Evolutionary conservation across 1,140 invertebrate species (phyloP).

Genomic region (Drosophila trapezifrons): DNA sequence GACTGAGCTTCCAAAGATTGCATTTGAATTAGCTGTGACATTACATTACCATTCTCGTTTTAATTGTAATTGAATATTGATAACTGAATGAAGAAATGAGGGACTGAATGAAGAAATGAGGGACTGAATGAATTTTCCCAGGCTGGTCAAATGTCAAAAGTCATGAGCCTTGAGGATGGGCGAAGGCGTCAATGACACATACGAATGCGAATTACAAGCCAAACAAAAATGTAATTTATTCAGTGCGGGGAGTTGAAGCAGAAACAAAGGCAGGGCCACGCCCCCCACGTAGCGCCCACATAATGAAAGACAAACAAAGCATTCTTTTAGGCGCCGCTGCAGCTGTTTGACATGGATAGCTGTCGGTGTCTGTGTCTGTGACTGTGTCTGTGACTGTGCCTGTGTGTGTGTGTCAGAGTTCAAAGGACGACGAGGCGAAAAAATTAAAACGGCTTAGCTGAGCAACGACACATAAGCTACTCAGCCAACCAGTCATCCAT

Average conservation of each 20-base stretch:
- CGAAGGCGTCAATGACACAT: slow-evolving; percentile 47
- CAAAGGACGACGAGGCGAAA: slow-evolving; percentile 64
- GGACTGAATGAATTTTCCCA: slow-evolving; percentile 6
- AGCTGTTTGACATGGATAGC: slow-evolving; percentile 35
- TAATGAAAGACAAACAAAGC: slow-evolving; percentile 78
- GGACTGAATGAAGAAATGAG: slow-evolving; percentile 13
- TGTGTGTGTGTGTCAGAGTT: slow-evolving; percentile 50
- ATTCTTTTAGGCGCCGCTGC: slow-evolving; percentile 63
- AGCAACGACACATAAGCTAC: slow-evolving; percentile 17
- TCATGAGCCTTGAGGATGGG: slow-evolving; percentile 13
- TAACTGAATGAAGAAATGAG: slow-evolving; percentile 32
- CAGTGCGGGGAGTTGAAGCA: slow-evolving; percentile 7
- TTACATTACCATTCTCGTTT: slow-evolving; percentile 3
- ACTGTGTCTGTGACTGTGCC: slow-evolving; percentile 9
- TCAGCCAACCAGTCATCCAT: slow-evolving; percentile 7
- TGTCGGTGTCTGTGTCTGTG: slow-evolving; percentile 3
- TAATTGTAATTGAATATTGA: slow-evolving; percentile 58
- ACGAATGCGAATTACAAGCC: slow-evolving; percentile 38
- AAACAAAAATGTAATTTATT: slow-evolving; percentile 48
- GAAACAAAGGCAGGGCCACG: slow-evolving; percentile 41
- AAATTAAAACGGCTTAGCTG: slow-evolving; percentile 64
- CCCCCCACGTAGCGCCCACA: slow-evolving; percentile 26
- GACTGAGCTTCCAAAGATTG: slow-evolving; percentile 5
- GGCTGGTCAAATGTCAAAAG: slow-evolving; percentile 27
- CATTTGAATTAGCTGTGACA: slow-evolving; percentile 27